A percentile compares a stretch with the other conserved stretches of the same genome.
Conservation (phyloP, 1,140 invertebrate genomes). For the Pogonomyrmex californicus region DNA sequence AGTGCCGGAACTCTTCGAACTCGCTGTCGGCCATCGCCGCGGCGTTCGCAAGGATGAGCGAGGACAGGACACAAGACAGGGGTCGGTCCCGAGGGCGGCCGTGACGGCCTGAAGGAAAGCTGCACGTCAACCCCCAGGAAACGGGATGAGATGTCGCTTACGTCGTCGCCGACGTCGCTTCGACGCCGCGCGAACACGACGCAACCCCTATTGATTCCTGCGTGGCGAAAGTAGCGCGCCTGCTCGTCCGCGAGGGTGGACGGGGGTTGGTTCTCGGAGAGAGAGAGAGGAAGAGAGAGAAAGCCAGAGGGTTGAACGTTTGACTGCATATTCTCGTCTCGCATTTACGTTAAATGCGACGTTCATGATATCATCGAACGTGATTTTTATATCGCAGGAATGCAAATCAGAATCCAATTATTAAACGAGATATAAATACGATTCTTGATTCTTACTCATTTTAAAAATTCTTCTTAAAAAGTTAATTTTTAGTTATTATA, state of each 20-base stretch:
- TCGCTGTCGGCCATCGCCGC: conserved; percentile 94
- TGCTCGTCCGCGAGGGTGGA: conserved; percentile 68
- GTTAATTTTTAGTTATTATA: neutral
- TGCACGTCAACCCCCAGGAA: conserved; percentile 69
- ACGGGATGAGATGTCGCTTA: conserved; percentile 69
- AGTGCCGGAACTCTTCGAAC: conserved; percentile 96
- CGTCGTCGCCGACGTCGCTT: conserved; percentile 70
- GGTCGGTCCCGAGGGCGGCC: conserved; percentile 75
- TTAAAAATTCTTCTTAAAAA: neutral
- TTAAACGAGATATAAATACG: neutral
- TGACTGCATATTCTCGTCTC: conserved; percentile 26
- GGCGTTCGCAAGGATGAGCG: neutral
- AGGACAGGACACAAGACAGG: conserved; percentile 36
- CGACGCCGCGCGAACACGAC: conserved; percentile 60
- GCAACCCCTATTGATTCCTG: conserved; percentile 81
- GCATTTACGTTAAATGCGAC: conserved; percentile 19
- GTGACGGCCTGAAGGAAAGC: conserved; percentile 69
- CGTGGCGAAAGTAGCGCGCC: conserved; percentile 75
- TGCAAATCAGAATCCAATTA: neutral
- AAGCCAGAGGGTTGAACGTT: conserved; percentile 45
- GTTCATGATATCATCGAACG: neutral
- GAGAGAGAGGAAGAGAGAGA: conserved; percentile 27
- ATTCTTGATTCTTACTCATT: neutral
- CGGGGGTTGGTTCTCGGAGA: neutral
- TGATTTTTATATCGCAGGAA: neutral